These are phyloP conservation scores for Agriopis aurantiaria DNA, from an alignment of 2,888 invertebrate genomes.

Conservation along the genomic window DNA sequence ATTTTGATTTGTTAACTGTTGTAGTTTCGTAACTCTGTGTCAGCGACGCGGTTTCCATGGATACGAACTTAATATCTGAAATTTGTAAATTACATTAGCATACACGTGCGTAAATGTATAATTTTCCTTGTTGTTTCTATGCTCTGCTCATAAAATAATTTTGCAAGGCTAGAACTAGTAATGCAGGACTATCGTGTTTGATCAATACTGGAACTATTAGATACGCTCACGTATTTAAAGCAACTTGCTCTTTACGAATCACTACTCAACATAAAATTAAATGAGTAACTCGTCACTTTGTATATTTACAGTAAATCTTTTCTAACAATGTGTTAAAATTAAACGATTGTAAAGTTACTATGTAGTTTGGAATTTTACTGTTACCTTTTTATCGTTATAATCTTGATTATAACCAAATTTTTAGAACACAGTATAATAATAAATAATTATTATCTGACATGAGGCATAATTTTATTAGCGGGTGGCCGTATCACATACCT, in stretches of 20 bases:
- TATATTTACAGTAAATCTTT: too few species aligned
- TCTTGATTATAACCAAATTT: too few species aligned
- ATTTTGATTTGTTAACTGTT: neutral
- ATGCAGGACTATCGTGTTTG: constrained; percentile 35
- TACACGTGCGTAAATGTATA: neutral
- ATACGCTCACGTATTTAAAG: constrained; percentile 17
- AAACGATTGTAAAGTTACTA: neutral
- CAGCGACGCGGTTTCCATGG: constrained; percentile 19
- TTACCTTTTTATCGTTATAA: too few species aligned
- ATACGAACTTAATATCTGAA: constrained; percentile 14
- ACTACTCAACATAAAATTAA: neutral
- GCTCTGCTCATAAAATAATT: neutral
- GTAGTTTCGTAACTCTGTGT: constrained; percentile 13
- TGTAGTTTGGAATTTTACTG: neutral
- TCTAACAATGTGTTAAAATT: neutral
- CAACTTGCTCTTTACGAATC: constrained; percentile 4
- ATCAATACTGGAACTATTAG: constrained; percentile 32
- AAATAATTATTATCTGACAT: too few species aligned
- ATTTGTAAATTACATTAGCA: neutral
- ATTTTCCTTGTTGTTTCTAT: neutral
- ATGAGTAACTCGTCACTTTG: neutral
- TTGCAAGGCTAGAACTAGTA: constrained; percentile 10
- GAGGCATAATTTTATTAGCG: too few species aligned
- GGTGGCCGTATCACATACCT: too few species aligned
- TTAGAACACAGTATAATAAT: too few species aligned